A percentile compares a stretch with the other conserved stretches of the same genome.
Conservation (phyloP, 30 jellyfish, hydroid and myxozoan genomes). For the Calvadosia cruxmelitensis region DNA sequence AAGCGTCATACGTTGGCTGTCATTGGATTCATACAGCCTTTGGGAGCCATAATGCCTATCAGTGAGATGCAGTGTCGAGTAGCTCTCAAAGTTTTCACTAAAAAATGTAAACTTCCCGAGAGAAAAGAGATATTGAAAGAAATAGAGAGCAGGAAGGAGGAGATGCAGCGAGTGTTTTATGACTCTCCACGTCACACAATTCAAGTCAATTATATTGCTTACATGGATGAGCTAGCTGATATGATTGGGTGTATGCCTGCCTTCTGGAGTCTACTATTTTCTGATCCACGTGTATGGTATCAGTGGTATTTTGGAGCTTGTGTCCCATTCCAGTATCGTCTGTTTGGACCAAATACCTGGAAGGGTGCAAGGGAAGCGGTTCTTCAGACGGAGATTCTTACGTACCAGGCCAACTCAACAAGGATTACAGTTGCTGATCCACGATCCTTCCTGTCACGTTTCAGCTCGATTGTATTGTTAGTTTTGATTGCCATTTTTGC, state of each 20-base stretch:
- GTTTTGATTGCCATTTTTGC: too few species aligned
- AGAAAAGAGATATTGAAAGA: slow-evolving; percentile 29
- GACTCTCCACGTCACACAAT: slow-evolving; percentile 55
- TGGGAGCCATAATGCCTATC: slow-evolving; percentile 74
- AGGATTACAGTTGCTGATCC: too few species aligned
- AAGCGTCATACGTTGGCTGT: slow-evolving; percentile 59
- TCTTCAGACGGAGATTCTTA: not conserved
- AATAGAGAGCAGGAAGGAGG: slow-evolving; percentile 4
- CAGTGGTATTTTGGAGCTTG: slow-evolving; percentile 37
- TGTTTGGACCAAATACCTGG: slow-evolving; percentile 74
- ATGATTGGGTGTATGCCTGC: slow-evolving; percentile 67
- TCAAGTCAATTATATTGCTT: slow-evolving; percentile 59
- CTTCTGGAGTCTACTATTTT: slow-evolving; percentile 23
- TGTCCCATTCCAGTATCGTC: slow-evolving; percentile 63
- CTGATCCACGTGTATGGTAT: slow-evolving; percentile 64
- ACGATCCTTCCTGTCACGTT: too few species aligned
- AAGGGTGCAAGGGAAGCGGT: slow-evolving; percentile 73
- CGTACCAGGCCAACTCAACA: not conserved
- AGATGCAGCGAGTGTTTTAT: slow-evolving; percentile 26
- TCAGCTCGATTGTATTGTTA: too few species aligned
- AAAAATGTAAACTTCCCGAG: slow-evolving; percentile 27
- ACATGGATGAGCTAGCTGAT: slow-evolving; percentile 75
- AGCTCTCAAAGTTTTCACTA: slow-evolving; percentile 58
- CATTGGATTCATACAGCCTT: slow-evolving; percentile 70
- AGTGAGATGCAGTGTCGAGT: slow-evolving; percentile 70